Evolutionary conservation across 2,113 vertebrate species (phyloP).

Genomic region (Ursus arctos): DNA sequence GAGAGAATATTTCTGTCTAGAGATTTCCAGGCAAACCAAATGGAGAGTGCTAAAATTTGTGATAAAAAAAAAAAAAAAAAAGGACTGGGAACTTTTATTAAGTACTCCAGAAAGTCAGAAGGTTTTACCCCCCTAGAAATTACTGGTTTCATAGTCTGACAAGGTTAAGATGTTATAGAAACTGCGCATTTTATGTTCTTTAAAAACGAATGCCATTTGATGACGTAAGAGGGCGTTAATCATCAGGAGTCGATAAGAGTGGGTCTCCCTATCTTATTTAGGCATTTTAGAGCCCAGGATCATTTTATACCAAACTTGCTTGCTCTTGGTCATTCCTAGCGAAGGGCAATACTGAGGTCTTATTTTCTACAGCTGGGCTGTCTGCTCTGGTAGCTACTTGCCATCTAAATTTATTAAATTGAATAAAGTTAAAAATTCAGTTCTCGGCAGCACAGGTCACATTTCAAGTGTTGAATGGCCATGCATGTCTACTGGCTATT

Average conservation of each 20-base stretch:
- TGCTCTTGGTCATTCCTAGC: not conserved
- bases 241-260: not conserved
- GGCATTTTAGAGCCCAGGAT: not conserved
- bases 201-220: not conserved
- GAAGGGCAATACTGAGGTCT: not conserved
- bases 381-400: not conserved
- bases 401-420: not conserved
- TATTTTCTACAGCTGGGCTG: not conserved
- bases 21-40: constrained; percentile 19
- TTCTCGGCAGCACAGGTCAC: not conserved
- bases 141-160: not conserved
- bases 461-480: not conserved
- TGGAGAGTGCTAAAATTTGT: constrained; percentile 37
- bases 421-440: not conserved
- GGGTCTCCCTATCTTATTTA: not conserved
- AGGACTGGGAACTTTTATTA: constrained; percentile 14
- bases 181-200: not conserved
- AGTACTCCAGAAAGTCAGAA: constrained; percentile 13
- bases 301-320: not conserved
- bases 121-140: not conserved
- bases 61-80: not conserved
- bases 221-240: not conserved
- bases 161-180: not conserved
- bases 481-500: not conserved
- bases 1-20: constrained; percentile 26